Conservation (phyloP, 1,140 invertebrate genomes). For the Danaus melanippus region DNA sequence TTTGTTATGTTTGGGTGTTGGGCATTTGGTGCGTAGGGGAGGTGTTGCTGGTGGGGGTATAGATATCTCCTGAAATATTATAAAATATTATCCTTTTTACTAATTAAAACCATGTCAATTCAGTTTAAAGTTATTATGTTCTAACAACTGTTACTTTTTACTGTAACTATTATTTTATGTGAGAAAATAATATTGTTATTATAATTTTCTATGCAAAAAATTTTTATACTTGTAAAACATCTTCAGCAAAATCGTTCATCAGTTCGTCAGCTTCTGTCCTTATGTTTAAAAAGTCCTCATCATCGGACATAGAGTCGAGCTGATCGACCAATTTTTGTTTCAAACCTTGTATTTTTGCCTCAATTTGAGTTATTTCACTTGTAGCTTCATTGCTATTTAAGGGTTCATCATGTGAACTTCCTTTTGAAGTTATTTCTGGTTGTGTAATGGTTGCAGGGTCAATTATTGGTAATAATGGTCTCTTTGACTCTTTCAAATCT, state of each 20-base stretch:
- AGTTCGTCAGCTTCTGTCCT: slow-evolving; percentile 75
- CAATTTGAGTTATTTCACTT: slow-evolving; percentile 70
- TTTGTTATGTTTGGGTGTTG: too few relatives aligned
- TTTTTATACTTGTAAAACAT: slow-evolving; percentile 50
- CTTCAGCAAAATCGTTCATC: slow-evolving; percentile 74
- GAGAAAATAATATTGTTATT: not conserved
- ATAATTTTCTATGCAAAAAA: not conserved
- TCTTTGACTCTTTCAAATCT: slow-evolving; percentile 44
- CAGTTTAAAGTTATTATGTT: too few relatives aligned
- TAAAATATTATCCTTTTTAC: too few relatives aligned
- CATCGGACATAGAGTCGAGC: slow-evolving; percentile 71
- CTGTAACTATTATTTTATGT: too few relatives aligned
- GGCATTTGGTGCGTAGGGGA: slow-evolving; percentile 18
- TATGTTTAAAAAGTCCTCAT: slow-evolving; percentile 76
- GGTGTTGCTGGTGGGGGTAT: slow-evolving; percentile 44
- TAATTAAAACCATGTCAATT: too few relatives aligned
- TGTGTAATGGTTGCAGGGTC: slow-evolving; percentile 59
- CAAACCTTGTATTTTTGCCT: slow-evolving; percentile 71
- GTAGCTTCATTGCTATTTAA: slow-evolving; percentile 39
- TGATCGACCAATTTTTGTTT: slow-evolving; percentile 71
- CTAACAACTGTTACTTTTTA: too few relatives aligned
- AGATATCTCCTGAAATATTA: slow-evolving; percentile 51
- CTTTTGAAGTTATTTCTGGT: slow-evolving; percentile 19
- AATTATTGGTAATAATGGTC: slow-evolving; percentile 63
- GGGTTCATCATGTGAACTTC: slow-evolving; percentile 11